Evolutionary conservation across 2,888 invertebrate genomes (phyloP).

Genomic region (Trachelus iudaicus): DNA sequence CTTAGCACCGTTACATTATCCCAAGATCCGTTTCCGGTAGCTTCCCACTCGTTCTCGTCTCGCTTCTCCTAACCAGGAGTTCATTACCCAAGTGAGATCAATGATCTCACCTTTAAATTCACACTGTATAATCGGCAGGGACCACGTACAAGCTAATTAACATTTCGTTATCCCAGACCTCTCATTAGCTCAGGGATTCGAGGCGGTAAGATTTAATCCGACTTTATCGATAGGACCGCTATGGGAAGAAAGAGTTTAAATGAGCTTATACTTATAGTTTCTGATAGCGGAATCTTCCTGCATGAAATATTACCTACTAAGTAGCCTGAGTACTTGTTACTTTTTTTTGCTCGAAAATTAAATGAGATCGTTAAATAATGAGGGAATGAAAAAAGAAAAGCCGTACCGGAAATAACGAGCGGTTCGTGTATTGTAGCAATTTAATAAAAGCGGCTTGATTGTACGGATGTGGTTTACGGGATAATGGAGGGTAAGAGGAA

Average conservation of each 20-base stretch:
- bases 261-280: not conserved
- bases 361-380: not conserved
- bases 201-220: not conserved
- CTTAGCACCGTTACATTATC: constrained; percentile 51
- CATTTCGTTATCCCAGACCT: constrained; percentile 28
- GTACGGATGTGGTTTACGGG: not conserved
- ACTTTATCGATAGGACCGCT: not conserved
- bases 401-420: not conserved
- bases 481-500: not conserved
- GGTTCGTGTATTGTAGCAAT: constrained; percentile 24
- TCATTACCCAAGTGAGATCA: constrained; percentile 44
- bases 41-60: constrained; percentile 13
- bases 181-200: constrained; percentile 22
- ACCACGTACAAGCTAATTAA: constrained; percentile 39
- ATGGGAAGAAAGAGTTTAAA: not conserved
- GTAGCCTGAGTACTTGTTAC: not conserved
- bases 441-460: constrained; percentile 28
- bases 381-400: not conserved
- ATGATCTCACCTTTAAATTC: constrained; percentile 46
- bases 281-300: not conserved
- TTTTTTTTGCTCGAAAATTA: not conserved
- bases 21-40: constrained; percentile 49
- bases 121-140: constrained; percentile 35
- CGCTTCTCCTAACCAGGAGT: constrained; percentile 29
- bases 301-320: not conserved